phyloP scores from a whole-genome alignment of 2,888 invertebrate genomes.

The Trachelus tabidus region DNA sequence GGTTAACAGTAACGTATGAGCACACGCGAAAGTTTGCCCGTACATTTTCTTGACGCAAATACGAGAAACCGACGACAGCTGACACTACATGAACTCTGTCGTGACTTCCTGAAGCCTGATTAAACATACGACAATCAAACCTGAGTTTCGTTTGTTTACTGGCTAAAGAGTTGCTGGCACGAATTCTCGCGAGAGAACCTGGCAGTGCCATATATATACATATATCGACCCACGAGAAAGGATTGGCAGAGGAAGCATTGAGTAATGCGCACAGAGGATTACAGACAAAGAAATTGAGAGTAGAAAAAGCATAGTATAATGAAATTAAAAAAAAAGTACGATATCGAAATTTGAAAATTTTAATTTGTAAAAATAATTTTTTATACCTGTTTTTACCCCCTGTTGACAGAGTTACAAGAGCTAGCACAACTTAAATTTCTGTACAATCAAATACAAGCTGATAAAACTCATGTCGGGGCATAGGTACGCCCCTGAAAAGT shows the following conservation, averaged over 20 bases:
- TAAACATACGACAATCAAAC: constrained; percentile 15
- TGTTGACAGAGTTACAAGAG: neutral
- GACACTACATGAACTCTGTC: neutral
- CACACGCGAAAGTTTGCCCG: neutral
- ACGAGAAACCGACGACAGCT: neutral
- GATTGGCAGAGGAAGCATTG: neutral
- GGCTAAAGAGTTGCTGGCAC: neutral
- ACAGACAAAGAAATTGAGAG: neutral
- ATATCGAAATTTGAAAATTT: no score
- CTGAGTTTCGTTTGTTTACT: constrained; percentile 15
- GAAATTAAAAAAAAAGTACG: neutral
- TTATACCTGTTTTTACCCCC: neutral
- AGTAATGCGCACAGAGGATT: neutral
- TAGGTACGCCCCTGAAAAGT: neutral
- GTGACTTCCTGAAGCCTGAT: constrained; percentile 7
- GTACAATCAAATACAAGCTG: neutral
- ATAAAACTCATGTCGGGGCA: neutral
- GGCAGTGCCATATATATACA: neutral
- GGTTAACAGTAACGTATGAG: neutral
- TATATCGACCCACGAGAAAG: neutral
- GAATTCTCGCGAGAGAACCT: neutral
- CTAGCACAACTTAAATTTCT: neutral
- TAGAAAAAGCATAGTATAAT: neutral
- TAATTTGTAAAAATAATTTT: neutral
- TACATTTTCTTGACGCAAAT: neutral